These are phyloP conservation scores for Tarsius wallacei DNA, from an alignment of 2,797 vertebrate species.

Conservation along the genomic window DNA sequence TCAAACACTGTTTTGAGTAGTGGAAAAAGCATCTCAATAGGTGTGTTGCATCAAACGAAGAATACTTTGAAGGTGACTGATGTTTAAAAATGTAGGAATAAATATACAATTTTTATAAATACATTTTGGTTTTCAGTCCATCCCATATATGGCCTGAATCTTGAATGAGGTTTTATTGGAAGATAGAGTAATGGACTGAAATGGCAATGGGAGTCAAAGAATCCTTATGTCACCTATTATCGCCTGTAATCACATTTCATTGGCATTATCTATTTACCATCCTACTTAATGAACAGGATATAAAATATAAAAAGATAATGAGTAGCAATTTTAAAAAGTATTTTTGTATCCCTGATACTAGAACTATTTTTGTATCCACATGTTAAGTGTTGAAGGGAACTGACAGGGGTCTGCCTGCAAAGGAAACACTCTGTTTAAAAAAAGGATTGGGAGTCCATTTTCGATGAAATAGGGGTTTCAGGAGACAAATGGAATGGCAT, in stretches of 20 bases:
- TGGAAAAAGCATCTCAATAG: too few relatives aligned
- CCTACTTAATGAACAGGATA: neutral
- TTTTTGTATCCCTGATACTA: neutral
- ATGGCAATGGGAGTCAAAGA: neutral
- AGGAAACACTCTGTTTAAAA: neutral
- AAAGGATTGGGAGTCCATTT: neutral
- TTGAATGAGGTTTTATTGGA: neutral
- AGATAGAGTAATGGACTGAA: neutral
- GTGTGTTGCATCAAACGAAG: too few relatives aligned
- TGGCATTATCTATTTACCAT: neutral
- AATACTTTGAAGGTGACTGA: too few relatives aligned
- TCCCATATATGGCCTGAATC: too few relatives aligned
- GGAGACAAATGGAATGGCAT: constrained; percentile 1
- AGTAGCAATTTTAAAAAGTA: neutral
- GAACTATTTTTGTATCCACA: neutral
- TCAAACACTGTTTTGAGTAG: too few relatives aligned
- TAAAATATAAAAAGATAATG: neutral
- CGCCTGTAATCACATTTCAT: neutral
- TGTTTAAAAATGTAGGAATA: too few relatives aligned
- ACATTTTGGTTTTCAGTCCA: too few relatives aligned
- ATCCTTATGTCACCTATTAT: neutral
- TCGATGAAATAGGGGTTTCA: neutral
- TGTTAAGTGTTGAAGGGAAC: neutral
- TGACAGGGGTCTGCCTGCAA: neutral
- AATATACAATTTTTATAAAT: too few relatives aligned